Percentiles rank a stretch among this genome's conserved stretches.
phyloP scores from a whole-genome alignment of 1,140 invertebrate genomes.

The Ips nitidus region DNA sequence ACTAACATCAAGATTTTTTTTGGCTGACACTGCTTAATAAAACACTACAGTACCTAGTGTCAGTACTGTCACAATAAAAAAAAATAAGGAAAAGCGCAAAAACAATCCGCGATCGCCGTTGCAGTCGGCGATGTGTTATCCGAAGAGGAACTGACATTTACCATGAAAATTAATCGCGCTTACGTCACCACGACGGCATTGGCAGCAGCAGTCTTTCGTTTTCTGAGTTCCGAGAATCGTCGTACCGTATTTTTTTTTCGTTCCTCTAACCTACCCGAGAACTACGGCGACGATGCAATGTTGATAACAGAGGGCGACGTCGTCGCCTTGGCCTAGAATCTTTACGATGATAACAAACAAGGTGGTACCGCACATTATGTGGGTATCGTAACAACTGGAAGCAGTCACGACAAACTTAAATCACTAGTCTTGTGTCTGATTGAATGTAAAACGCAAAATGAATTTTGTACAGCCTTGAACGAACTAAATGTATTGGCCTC shows the following conservation, averaged over 20 bases:
- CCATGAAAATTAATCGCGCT: slow-evolving; percentile 32
- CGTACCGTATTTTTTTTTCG: slow-evolving; percentile 18
- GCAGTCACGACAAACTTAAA: too few species aligned
- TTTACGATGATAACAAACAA: too few species aligned
- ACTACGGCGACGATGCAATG: slow-evolving; percentile 5
- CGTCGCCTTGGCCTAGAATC: slow-evolving; percentile 17
- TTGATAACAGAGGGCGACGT: not conserved
- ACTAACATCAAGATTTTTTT: not conserved
- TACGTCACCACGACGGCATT: slow-evolving; percentile 29
- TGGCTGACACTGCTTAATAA: not conserved
- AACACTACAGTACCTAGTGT: not conserved
- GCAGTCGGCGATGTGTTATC: slow-evolving; percentile 8
- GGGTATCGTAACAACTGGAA: too few species aligned
- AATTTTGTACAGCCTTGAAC: too few species aligned
- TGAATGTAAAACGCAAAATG: too few species aligned
- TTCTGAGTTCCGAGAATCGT: slow-evolving; percentile 32
- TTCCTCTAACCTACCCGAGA: slow-evolving; percentile 9
- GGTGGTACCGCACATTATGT: too few species aligned
- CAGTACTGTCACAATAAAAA: not conserved
- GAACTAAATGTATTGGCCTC: too few species aligned
- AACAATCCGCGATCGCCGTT: not conserved
- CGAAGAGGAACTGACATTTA: slow-evolving; percentile 30
- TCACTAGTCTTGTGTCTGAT: too few species aligned
- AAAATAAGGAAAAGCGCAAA: slow-evolving; percentile 2
- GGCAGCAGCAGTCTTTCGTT: slow-evolving; percentile 28